Evolutionary conservation across 1,140 invertebrate species (phyloP), one percentile per base, ranked within the genome.

Genomic region (Drosophila nannoptera): DNA sequence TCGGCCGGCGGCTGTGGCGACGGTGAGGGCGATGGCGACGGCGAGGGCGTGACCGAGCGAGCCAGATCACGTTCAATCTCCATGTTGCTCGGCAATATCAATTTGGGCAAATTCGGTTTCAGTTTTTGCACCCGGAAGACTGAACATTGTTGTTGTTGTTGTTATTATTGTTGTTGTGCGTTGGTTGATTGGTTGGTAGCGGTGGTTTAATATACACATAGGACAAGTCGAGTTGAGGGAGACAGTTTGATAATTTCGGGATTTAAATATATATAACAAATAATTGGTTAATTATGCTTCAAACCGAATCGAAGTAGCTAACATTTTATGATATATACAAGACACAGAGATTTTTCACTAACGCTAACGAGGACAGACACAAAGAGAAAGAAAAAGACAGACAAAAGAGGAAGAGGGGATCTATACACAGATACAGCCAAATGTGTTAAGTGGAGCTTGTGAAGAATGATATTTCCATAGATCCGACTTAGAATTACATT

Each of bases 101-200:
- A 62, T 75, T 89, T 89, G 8, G 88, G 88, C 67, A 89, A 81
- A 50, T 89, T 89, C n/a, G 87, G 80, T 62, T 89, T 89, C 5
- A 89, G 53, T 72, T 89, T 89, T 78, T 89, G 78, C 61, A 89
- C 87, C 63, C 88, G 88, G 50, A 89, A 76, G 74, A 89, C 88
- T 89, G 67, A 53, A 68, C 53, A 40, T 71, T 67, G 62, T 48
- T 68, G 60, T 22, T 22, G 42, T 64, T n/a, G 46, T 29, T 65
- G 3, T 22, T 22, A 22, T 22, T 22, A 22, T 22, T 22, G 22
- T 22, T 22, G 22, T 22, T 22, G 22, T 22, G 22, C 22, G 22
- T 22, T 12, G 16, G 33, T 65, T 54, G 50, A 31, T 67, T 67
- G 63, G 42, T 52, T 36, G 42, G 16, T 58, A 14, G 49, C 60